Conservation (phyloP, 2,113 vertebrate species). For the Limanda limanda region DNA sequence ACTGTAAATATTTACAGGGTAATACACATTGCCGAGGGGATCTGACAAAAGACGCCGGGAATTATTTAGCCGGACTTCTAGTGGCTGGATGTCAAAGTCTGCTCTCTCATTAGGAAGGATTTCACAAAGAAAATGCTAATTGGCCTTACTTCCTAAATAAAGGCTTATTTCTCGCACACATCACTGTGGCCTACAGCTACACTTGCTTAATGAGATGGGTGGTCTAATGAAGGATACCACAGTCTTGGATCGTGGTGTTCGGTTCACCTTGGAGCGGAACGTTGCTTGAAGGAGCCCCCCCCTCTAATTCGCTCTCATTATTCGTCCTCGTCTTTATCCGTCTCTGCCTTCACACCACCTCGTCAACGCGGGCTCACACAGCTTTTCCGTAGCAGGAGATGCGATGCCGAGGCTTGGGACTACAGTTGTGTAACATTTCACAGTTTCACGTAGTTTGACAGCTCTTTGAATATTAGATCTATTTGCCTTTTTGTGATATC, state of each 20-base stretch:
- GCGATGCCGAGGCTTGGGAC: slow-evolving; percentile 1
- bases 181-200: slow-evolving; percentile 33
- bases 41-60: slow-evolving; percentile 33
- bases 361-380: slow-evolving; percentile 9
- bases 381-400: slow-evolving; percentile 25
- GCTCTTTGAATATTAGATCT: slow-evolving; percentile 37
- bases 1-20: slow-evolving; percentile 69
- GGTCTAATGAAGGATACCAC: slow-evolving; percentile 61
- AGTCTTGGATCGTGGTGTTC: slow-evolving; percentile 35
- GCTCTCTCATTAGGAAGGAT: slow-evolving; percentile 65
- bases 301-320: slow-evolving; percentile 52
- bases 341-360: slow-evolving; percentile 25
- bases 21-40: slow-evolving; percentile 34
- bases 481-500: slow-evolving; percentile 20
- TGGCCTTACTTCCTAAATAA: slow-evolving; percentile 70
- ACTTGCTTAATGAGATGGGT: slow-evolving; percentile 67
- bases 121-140: slow-evolving; percentile 76
- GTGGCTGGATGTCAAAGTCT: slow-evolving; percentile 59
- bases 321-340: slow-evolving; percentile 18
- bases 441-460: slow-evolving; percentile 25
- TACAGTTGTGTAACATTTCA: slow-evolving; percentile 21
- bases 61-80: slow-evolving; percentile 41
- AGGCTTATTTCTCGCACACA: slow-evolving; percentile 52
- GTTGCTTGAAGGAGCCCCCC: slow-evolving; percentile 33
- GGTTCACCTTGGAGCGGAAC: slow-evolving; percentile 50